phyloP scores from a whole-genome alignment of 1,140 invertebrate genomes.

The Euwallacea fornicatus region DNA sequence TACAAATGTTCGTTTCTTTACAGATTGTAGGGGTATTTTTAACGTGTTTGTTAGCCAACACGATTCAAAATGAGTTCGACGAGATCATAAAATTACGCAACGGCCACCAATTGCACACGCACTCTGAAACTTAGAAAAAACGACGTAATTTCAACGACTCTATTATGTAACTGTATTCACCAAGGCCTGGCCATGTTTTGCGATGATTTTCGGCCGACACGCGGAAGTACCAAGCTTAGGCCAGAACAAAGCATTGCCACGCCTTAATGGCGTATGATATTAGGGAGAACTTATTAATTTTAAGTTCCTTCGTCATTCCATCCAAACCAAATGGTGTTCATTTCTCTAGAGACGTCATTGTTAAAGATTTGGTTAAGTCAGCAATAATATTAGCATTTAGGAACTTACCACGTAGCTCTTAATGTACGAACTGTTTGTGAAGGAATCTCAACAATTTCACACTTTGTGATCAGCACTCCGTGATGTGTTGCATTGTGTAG shows the following conservation, averaged over 20 bases:
- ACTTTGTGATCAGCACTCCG: not conserved
- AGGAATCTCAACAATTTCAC: not conserved
- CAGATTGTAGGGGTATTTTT: constrained; percentile 39
- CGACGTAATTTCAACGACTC: constrained; percentile 11
- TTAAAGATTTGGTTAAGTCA: constrained; percentile 1
- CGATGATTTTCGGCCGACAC: not conserved
- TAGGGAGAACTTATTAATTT: not conserved
- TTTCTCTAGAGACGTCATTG: constrained; percentile 5
- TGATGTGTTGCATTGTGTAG: not conserved
- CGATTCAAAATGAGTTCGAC: constrained; percentile 23
- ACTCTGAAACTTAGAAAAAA: constrained; percentile 31
- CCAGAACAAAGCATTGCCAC: not conserved
- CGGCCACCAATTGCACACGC: constrained; percentile 28
- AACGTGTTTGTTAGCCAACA: constrained; percentile 36
- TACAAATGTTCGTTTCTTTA: constrained; percentile 19
- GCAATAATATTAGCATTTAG: not conserved
- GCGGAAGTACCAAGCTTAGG: not conserved
- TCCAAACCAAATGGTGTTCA: constrained; percentile 30
- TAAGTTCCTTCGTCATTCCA: constrained; percentile 19
- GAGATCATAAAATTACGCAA: constrained; percentile 35
- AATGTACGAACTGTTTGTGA: not conserved
- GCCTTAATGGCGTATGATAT: not conserved
- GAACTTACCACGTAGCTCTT: not conserved
- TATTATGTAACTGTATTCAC: not conserved
- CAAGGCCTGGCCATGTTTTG: not conserved